Base-by-base conservation (phyloP, 2,113 vertebrate species). In the Addax nasomaculatus region DNA sequence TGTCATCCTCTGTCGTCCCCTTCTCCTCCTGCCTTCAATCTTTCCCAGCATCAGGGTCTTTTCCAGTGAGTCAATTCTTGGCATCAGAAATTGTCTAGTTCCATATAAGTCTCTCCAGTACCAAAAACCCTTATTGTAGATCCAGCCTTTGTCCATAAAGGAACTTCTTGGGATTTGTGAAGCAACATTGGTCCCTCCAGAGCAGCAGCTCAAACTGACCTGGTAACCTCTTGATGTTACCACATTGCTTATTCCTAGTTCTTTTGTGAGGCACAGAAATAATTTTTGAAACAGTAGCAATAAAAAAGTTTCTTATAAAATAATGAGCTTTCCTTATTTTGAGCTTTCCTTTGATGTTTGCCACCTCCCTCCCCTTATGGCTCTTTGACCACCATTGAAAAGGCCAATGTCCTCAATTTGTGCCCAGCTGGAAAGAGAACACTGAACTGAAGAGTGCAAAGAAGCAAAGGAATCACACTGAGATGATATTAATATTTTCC, bases 391-490 rank as follows among this genome's bases (percentile, higher is more conserved):
- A 91, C 95, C 93, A 86, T 94, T 88, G 93, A 94, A 98, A 94
- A 97, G 95, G 96, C 95, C 93, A 89, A 55, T 30, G 95, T 94
- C 86, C 96, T 87, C n/a, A 89, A 94, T 57, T 97, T 93, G 93
- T 89, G 93, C 93, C 96, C 96, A 60, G 45, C 97, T 97, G 97
- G 97, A 98, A 95, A 97, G 89, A 95, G 96, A 97, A 87, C 96
- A 95, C 81, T 85, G 95, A 95, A 85, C 93, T 51, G 27, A 96
- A 97, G 73, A 93, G 80, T 87, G 80, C 93, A 97, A 94, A 96
- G 97, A 95, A 97, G 98, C 95, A 98, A 98, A 98, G 98, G 96
- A 97, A 88, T 96, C 98, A 98, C 96, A 98, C 98, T 98, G 98
- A 94, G 98, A 96, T 98, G 98, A 47, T 98, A 97, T 98, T 98